Conservation (phyloP, 92 coral and sea anemone species). For the Porites rus region DNA sequence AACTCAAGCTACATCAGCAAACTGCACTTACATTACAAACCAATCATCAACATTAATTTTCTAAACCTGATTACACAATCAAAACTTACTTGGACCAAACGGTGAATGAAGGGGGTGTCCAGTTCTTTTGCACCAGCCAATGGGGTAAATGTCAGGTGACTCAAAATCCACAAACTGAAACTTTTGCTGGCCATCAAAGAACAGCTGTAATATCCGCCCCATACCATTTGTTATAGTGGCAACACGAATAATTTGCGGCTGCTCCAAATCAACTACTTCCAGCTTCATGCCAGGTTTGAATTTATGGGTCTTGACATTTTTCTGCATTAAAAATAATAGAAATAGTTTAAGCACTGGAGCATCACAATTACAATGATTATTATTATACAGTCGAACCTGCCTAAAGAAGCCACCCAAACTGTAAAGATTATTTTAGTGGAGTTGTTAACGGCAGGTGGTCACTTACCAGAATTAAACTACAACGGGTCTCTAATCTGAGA, state of each 20-base stretch:
- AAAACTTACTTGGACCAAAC: conserved; percentile 89
- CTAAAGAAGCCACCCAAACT: too few relatives aligned
- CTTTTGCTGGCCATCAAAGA: conserved; percentile 93
- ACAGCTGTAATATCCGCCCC: conserved; percentile 91
- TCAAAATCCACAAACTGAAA: conserved; percentile 97
- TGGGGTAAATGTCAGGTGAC: conserved; percentile 90
- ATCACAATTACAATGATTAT: too few relatives aligned
- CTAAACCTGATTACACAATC: too few relatives aligned
- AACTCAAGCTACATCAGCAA: too few relatives aligned
- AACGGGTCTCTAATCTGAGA: too few relatives aligned
- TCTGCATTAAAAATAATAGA: conserved; percentile 43
- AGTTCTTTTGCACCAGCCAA: conserved; percentile 96
- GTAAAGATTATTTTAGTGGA: too few relatives aligned
- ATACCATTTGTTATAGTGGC: conserved; percentile 93
- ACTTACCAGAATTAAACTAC: too few relatives aligned
- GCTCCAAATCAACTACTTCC: conserved; percentile 92
- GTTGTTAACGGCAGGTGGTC: too few relatives aligned
- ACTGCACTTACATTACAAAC: too few relatives aligned
- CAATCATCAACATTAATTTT: too few relatives aligned
- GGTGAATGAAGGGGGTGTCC: conserved; percentile 90
- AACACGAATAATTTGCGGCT: conserved; percentile 83
- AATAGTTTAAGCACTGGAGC: too few relatives aligned
- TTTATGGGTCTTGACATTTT: conserved; percentile 82
- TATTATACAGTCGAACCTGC: too few relatives aligned
- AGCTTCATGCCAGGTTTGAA: conserved; percentile 94